Base-by-base conservation (phyloP, 2,113 vertebrate genomes). In the Sorex araneus region DNA sequence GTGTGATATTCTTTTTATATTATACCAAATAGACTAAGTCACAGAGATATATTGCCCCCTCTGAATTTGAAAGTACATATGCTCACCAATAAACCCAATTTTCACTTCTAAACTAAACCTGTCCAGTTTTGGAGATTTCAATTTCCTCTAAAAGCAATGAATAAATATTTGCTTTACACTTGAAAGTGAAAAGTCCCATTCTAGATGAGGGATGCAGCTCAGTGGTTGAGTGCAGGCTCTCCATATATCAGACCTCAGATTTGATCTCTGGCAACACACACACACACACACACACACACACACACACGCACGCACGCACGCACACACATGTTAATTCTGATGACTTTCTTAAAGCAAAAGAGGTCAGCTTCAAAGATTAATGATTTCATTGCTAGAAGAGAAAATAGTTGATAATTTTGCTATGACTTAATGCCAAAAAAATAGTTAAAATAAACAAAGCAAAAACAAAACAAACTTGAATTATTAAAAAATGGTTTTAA, bases 361-460 rank as follows among this genome's bases (percentile, higher is more conserved):
- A 40, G 86, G 34, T 87, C 21, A 82, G 67, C 34, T 74, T 30
- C 50, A 80, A 94, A 85, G 32, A 67, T 10, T 77, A 75, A 91
- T 78, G 32, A 73, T 30, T 85, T 28, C 76, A 76, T 25, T 21
- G 67, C 47, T 54, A 28, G 30, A 94, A 50, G 47, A 50, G 76
- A 64, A 81, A 94, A 82, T 21, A 79, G 8, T 25, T 83, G 66
- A 27, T 28, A 89, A 83, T 40, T 79, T 88, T 75, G 75, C 50
- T 86, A 57, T 71, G 32, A 92, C 92, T 87, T 66, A 78, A 92
- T 85, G 66, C 12, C 36, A 93, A 77, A n/a, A 80, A 50, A 50
- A 50, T 50, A 7, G 5, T 50, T 50, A 50, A 50, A 50, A 13
- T 50, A 13, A 50, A 50, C 47, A 50, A 50, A 50, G 10, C 6